Percentiles rank a stretch among this genome's conserved stretches.
Conservation (phyloP, 2,113 vertebrate genomes). For the Canis aureus region DNA sequence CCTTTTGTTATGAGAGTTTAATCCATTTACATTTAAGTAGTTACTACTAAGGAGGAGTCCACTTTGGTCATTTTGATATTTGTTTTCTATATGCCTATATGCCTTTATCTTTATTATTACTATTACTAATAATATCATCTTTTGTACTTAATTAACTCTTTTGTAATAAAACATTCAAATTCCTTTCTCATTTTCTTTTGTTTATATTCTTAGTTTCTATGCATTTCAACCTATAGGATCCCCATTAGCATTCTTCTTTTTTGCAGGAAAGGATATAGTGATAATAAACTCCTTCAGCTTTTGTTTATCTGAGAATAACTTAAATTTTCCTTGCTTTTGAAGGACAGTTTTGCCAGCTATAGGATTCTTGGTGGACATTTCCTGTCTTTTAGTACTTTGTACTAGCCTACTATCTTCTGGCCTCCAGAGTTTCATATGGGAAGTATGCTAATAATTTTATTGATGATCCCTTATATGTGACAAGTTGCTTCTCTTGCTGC, state of each 20-base stretch:
- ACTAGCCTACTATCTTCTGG: not conserved
- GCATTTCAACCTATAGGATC: not conserved
- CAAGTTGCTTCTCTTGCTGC: not conserved
- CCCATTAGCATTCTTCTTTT: not conserved
- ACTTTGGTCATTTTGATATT: not conserved
- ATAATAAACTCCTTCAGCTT: not conserved
- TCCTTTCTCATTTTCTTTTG: not conserved
- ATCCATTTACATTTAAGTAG: not conserved
- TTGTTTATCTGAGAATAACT: not conserved
- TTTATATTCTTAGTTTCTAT: not conserved
- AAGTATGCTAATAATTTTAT: not conserved
- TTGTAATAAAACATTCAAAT: not conserved
- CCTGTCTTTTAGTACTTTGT: not conserved
- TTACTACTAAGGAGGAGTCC: not conserved
- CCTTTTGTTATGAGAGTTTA: not conserved
- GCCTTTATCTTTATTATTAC: not conserved
- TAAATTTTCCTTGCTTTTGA: not conserved
- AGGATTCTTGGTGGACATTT: not conserved
- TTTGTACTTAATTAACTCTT: not conserved
- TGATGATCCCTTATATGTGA: not conserved
- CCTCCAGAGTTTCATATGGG: not conserved
- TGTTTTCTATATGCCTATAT: not conserved
- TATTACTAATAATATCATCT: too few species aligned
- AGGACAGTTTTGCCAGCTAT: not conserved
- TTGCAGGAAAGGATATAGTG: not conserved